Conservation (phyloP, 2,113 vertebrate species). For the Ctenomys sociabilis region DNA sequence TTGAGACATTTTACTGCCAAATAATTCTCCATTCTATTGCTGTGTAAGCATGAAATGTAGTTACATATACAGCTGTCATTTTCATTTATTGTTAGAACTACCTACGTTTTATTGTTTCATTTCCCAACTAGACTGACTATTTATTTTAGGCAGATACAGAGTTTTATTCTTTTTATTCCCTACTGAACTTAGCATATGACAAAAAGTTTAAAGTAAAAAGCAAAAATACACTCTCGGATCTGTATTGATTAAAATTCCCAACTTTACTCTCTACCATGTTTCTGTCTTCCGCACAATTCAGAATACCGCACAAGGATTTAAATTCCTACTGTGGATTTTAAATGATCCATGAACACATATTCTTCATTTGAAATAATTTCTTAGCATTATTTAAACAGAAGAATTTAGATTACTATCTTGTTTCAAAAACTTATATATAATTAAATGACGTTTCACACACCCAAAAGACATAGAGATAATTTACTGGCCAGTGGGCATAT, state of each 20-base stretch:
- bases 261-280: background rate
- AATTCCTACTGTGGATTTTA: slow-evolving; percentile 65
- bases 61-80: slow-evolving; percentile 58
- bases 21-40: slow-evolving; percentile 51
- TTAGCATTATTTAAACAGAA: slow-evolving; percentile 70
- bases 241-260: slow-evolving; percentile 1
- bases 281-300: background rate
- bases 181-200: background rate
- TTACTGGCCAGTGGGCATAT: slow-evolving; percentile 43
- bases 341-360: slow-evolving; percentile 68
- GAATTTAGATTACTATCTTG: slow-evolving; percentile 69
- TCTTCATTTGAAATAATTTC: slow-evolving; percentile 60
- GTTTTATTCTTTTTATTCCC: slow-evolving; percentile 49
- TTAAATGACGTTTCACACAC: slow-evolving; percentile 58
- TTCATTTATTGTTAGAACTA: slow-evolving; percentile 57
- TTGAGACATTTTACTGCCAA: slow-evolving; percentile 19
- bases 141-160: slow-evolving; percentile 48
- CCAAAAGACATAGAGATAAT: slow-evolving; percentile 62
- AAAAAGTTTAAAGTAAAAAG: slow-evolving; percentile 1
- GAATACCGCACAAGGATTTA: slow-evolving; percentile 51
- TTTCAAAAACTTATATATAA: slow-evolving; percentile 70
- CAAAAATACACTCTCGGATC: background rate
- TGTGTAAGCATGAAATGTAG: slow-evolving; percentile 31
- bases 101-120: slow-evolving; percentile 63
- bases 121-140: slow-evolving; percentile 1